phyloP scores from a whole-genome alignment of 1,140 invertebrate genomes.

The Ylistrum balloti region DNA sequence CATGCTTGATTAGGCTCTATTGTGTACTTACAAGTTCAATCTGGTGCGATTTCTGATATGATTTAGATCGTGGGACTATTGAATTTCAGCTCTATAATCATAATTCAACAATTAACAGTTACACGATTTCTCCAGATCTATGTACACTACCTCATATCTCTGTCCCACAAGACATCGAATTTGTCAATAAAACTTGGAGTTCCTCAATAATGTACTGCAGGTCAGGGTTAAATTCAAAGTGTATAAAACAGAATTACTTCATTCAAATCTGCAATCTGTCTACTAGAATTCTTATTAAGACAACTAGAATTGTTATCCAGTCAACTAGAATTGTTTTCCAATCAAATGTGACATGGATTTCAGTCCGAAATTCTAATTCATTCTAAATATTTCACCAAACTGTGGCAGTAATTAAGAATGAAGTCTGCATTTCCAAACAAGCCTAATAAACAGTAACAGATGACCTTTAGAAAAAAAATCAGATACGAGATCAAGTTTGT shows the following conservation, averaged over 20 bases:
- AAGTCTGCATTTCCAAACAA: no score
- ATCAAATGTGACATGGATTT: no score
- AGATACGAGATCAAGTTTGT: no score
- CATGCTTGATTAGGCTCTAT: slow-evolving; percentile 3
- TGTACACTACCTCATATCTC: neutral
- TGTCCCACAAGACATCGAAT: neutral
- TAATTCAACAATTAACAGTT: neutral
- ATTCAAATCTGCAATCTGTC: neutral
- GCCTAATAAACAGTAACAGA: no score
- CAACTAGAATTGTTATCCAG: no score
- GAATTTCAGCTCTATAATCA: neutral
- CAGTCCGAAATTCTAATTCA: no score
- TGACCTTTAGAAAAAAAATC: no score
- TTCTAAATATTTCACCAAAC: no score
- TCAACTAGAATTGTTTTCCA: no score
- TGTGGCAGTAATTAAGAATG: no score
- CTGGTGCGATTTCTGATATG: neutral
- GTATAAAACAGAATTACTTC: neutral
- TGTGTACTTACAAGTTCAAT: neutral
- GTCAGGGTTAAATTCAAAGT: neutral
- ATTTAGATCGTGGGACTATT: neutral
- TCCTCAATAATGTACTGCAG: neutral
- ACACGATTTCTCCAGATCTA: neutral
- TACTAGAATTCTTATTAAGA: neutral
- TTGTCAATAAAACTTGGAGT: neutral